Evolutionary conservation across 2,113 vertebrate genomes (phyloP), one percentile per base, ranked within the genome.

Genomic region (Hippocampus mohnikei): DNA sequence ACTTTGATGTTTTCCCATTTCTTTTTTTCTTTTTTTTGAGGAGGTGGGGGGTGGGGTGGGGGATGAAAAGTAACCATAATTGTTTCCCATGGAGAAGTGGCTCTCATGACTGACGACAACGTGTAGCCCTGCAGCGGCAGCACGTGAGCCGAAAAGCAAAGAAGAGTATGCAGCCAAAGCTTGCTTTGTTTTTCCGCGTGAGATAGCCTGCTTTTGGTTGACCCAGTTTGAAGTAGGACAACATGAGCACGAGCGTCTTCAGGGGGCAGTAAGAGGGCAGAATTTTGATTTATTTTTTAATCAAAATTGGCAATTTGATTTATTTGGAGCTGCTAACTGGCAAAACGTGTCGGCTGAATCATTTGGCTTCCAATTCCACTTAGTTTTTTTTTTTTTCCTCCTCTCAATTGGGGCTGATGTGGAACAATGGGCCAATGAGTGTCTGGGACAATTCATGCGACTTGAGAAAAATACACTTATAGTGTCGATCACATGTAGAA

Each of bases 221-320:
- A 66, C 65, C 42, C 48, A 60, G 12, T 55, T 65, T 64, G 8
- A 13, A 61, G 56, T 50, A 33, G 62, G 74, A 76, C 69, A 85
- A 87, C 75, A 82, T 79, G 85, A 90, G 86, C 74, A 80, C 25
- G 75, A 73, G 21, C 74, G 69, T 66, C 70, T 61, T 78, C 56
- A 84, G 37, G 12, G 27, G 37, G 37, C 33, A 41, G 33, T 15
- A 29, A 59, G 25, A 33, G 25, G 27, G 27, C 27, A 29, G 29
- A 33, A 60, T 7, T 10, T 52, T 37, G n/a, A 37, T 37, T 37
- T 37, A n/a, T 55, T 10, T 55, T 23, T 23, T 23, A 6, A 60
- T 60, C 58, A 60, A 37, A 33, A 33, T 33, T 6, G 58, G 15
- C 27, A 0, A 60, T 58, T 13, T 29, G 23, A 25, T 11, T 27